Conservation (phyloP, 2,888 invertebrate genomes). For the Formica aserva region DNA sequence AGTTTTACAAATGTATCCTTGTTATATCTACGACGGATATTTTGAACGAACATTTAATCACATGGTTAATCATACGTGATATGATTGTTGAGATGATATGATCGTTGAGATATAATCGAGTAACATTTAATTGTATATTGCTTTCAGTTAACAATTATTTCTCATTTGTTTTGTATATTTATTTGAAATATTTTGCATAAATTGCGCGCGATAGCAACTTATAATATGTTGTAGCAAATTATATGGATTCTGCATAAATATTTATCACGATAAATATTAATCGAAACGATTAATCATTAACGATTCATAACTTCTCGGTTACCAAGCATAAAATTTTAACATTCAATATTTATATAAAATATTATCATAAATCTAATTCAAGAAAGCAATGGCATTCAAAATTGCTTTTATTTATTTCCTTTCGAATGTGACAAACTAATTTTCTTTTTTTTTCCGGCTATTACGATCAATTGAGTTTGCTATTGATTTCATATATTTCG, state of each 20-base stretch:
- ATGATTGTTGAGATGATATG: neutral
- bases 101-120: conserved; percentile 16
- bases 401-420: conserved; percentile 9
- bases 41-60: neutral
- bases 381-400: conserved; percentile 1
- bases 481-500: conserved; percentile 36
- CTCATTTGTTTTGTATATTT: conserved; percentile 9
- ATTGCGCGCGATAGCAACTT: neutral
- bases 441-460: conserved; percentile 16
- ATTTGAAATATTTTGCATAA: conserved; percentile 16
- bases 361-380: conserved; percentile 9
- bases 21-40: neutral
- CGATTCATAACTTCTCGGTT: neutral
- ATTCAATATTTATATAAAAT: neutral
- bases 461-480: conserved; percentile 47
- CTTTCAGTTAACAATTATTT: neutral
- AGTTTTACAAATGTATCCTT: neutral
- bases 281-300: neutral
- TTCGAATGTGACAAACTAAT: conserved; percentile 16
- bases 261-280: neutral
- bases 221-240: neutral
- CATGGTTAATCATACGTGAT: conserved; percentile 2
- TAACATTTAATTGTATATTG: conserved; percentile 22
- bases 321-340: neutral
- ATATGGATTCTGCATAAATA: neutral